Base-by-base conservation (phyloP, 2,888 invertebrate genomes). In the Macaria notata region DNA sequence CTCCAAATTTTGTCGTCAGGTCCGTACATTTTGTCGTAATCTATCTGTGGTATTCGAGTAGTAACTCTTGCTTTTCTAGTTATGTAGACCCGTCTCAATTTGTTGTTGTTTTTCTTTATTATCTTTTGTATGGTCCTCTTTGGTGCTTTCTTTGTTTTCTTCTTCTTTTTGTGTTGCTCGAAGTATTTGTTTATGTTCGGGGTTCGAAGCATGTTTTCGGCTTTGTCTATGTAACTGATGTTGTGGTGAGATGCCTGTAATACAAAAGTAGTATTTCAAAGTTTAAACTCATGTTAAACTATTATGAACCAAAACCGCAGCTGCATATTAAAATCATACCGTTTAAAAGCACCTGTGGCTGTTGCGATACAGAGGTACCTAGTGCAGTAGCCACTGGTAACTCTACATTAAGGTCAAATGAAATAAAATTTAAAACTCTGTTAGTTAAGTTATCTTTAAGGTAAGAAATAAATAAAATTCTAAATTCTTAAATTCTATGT, bases 101-200 rank as follows among this genome's bases (percentile, higher is more conserved):
- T 84, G 0, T 70, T 63, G 52, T 62, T 78, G 4, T 80, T 83
- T 64, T 83, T 86, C 62, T 84, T 89, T 64, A 89, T 89, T 5
- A 90, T 89, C 70, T 88, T 90, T 67, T 90, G 90, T 39, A 88
- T 78, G 3, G 84, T 88, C 43, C 87, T 73, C 64, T 77, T 89
- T 3, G 86, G 83, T 0, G 74, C 56, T 57, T 87, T 88, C 61
- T 85, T 88, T 3, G 63, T 55, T 43, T 74, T 70, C 61, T 74
- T 82, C 31, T 70, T 80, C 3, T 19, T 52, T 59, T 74, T 79
- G 9, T 68, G 64, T 3, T 81, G 78, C 8, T 79, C 75, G 42
- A 72, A 65, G 19, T 73, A 69, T 19, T 74, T 72, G 9, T 63
- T 70, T 7, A 81, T 47, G 4, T 70, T 65, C 9, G 89, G 88